A percentile compares a stretch with the other conserved stretches of the same genome.
These are phyloP conservation scores for Nomada hirtipes DNA, from an alignment of 2,888 invertebrate species.

Conservation along the genomic window DNA sequence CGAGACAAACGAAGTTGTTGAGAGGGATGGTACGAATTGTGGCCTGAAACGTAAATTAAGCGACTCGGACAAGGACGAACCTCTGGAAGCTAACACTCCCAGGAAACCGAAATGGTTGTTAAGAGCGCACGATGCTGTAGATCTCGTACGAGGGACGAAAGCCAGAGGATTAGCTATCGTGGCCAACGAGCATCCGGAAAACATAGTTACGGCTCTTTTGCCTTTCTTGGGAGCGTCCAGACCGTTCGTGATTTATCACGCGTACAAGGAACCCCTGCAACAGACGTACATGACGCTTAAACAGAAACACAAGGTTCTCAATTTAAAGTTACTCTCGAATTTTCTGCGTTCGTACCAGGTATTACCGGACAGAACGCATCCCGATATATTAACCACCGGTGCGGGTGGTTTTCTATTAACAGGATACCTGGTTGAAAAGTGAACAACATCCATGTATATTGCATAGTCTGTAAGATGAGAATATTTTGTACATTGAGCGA, in stretches of 20 bases:
- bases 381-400: conserved; percentile 95
- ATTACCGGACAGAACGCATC: conserved; percentile 96
- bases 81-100: conserved; percentile 11
- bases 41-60: conserved; percentile 73
- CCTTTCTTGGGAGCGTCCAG: conserved; percentile 92
- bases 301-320: conserved; percentile 89
- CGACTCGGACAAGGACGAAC: conserved; percentile 26
- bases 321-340: conserved; percentile 92
- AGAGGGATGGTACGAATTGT: not conserved
- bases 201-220: conserved; percentile 90
- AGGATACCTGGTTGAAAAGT: conserved; percentile 85
- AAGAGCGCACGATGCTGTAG: conserved; percentile 85
- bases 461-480: too few species aligned
- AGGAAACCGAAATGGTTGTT: conserved; percentile 77
- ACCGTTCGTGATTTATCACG: conserved; percentile 94
- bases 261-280: conserved; percentile 92
- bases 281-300: conserved; percentile 93
- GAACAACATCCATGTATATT: not conserved
- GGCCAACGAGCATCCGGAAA: conserved; percentile 94
- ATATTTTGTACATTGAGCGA: not conserved
- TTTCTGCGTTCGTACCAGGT: conserved; percentile 97
- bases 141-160: conserved; percentile 86
- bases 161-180: conserved; percentile 92
- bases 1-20: conserved; percentile 17
- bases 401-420: conserved; percentile 95